Percentiles rank a stretch among this genome's conserved stretches.
Evolutionary conservation across 2,888 invertebrate genomes (phyloP).

Genomic region (Pammene fasciana): DNA sequence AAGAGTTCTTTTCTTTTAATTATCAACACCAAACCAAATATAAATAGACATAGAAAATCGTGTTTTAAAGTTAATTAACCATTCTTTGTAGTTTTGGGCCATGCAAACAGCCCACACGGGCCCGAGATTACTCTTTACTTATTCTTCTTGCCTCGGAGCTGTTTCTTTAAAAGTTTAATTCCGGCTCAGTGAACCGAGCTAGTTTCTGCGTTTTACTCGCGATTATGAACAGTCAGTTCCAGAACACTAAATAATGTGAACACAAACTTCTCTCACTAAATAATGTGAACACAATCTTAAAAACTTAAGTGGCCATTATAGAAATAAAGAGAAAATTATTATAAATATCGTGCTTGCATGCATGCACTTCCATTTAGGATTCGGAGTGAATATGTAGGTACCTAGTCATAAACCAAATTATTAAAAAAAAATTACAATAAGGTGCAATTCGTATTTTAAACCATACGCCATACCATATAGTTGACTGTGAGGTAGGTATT

Average conservation of each 20-base stretch:
- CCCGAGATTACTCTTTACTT: slow-evolving; percentile 35
- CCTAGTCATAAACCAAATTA: no score
- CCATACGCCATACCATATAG: no score
- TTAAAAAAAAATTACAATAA: no score
- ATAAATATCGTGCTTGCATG: no score
- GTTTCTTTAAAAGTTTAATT: slow-evolving; percentile 42
- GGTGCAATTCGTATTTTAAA: no score
- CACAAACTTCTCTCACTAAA: slow-evolving; percentile 1
- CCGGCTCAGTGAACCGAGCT: slow-evolving; percentile 37
- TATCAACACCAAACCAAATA: no score
- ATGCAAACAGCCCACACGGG: slow-evolving; percentile 34
- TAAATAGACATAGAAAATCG: not conserved
- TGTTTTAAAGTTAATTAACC: slow-evolving; percentile 27
- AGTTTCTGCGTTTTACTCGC: slow-evolving; percentile 33
- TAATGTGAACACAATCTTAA: slow-evolving; percentile 5
- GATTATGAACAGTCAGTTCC: slow-evolving; percentile 26
- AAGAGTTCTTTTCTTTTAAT: no score
- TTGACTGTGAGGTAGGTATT: no score
- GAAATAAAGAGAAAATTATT: no score
- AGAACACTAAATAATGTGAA: slow-evolving; percentile 16
- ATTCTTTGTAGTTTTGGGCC: slow-evolving; percentile 35
- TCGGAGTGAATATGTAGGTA: no score
- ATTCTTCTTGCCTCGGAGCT: slow-evolving; percentile 35
- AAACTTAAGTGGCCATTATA: no score
- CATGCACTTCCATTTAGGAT: no score